Base-by-base conservation (phyloP, 2,113 vertebrate genomes). In the Sakesphorus luctuosus region DNA sequence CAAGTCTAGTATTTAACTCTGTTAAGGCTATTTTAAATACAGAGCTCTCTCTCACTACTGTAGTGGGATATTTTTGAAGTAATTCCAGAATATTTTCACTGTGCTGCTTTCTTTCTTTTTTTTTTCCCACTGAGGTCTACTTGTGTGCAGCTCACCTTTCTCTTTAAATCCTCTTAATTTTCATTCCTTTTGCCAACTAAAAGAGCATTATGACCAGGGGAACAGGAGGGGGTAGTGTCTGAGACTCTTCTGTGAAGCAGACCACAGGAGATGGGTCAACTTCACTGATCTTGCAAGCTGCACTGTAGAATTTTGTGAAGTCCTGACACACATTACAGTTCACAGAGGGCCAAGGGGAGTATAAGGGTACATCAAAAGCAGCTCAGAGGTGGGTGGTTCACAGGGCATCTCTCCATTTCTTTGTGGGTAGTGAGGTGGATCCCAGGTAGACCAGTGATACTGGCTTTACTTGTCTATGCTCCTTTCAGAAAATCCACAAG, bases 1-100 rank as follows among this genome's bases (percentile, higher is more conserved):
- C 43, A 50, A 50, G 19, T 83, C 19, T 8, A 63, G 20, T 47
- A 84, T 46, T 91, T 96, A 80, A 74, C 23, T 83, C 35, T 61
- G 17, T 44, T 86, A 78, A 59, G 52, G 15, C 59, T 81, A 90
- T 86, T 96, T 93, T 86, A 59, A 92, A 90, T 63, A 90, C 31
- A 85, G 72, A 89, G 31, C 35, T 77, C 61, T 88, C 53, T 31
- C 43, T 74, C 65, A 33, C 17, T 68, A 43, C 19, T 58, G 28
- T 31, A 85, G 33, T 10, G 33, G 24, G 9, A 78, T 61, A 25
- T 18, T 74, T 77, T 79, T 87, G 7, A 94, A 93, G 81, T 58
- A 16, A 85, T 91, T 87, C 68, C 73, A 91, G 66, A 68, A 69
- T 50, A 62, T 72, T 94, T 87, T 93, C 65, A 74, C 23, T 36